Evolutionary conservation across 2,113 vertebrate species (phyloP).

Genomic region (Bettongia penicillata): DNA sequence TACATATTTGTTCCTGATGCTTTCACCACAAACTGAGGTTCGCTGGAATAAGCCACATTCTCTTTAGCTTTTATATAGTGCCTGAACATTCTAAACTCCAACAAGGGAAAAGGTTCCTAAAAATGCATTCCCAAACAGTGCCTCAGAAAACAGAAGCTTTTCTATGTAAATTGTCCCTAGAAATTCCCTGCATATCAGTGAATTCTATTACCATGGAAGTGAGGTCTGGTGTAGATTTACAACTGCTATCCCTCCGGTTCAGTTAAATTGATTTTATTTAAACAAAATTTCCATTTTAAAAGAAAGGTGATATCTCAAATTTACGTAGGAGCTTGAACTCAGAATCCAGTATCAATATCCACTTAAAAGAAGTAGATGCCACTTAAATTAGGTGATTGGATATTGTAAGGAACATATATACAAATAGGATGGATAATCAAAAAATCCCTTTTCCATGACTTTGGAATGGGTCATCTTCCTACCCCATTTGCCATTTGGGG

Average conservation of each 20-base stretch:
- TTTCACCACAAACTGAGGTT: slow-evolving; percentile 72
- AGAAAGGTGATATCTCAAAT: not conserved
- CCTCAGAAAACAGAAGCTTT: slow-evolving; percentile 56
- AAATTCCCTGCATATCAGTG: slow-evolving; percentile 2
- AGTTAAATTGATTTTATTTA: not conserved
- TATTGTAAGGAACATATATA: not conserved
- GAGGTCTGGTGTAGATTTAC: not conserved
- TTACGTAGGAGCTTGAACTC: not conserved
- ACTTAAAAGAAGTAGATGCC: not conserved
- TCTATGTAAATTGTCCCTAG: slow-evolving; percentile 59
- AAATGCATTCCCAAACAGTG: slow-evolving; percentile 21
- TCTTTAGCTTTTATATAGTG: slow-evolving; percentile 64
- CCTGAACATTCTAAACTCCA: slow-evolving; percentile 55
- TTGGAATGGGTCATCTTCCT: not conserved
- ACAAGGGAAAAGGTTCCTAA: slow-evolving; percentile 63
- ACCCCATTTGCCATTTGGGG: not conserved
- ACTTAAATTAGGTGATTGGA: not conserved
- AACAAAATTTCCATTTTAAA: not conserved
- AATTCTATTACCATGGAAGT: not conserved
- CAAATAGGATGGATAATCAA: not conserved
- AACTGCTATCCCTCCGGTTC: not conserved
- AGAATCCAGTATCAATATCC: not conserved
- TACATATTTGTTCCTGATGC: slow-evolving; percentile 68
- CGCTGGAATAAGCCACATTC: slow-evolving; percentile 68
- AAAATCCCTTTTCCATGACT: not conserved